These are phyloP conservation scores for Himalopsyche japonica DNA, from an alignment of 2,888 invertebrate genomes.

Conservation along the genomic window DNA sequence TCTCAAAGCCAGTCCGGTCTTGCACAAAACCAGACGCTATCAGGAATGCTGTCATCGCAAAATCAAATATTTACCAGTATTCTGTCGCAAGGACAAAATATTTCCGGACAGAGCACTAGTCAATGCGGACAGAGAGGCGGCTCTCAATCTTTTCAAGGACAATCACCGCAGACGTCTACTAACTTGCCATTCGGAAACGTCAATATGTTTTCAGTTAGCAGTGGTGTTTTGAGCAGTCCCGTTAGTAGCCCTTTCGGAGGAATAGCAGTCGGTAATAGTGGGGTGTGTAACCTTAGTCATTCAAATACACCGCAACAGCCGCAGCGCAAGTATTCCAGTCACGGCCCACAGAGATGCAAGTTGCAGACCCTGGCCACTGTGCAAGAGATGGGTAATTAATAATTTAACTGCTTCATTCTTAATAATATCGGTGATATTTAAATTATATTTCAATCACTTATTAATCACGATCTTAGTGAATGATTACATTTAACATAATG, in stretches of 20 bases:
- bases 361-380: constrained; percentile 66
- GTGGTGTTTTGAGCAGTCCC: background rate
- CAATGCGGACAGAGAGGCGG: background rate
- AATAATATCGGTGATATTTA: too few species aligned
- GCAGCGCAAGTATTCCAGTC: constrained; percentile 59
- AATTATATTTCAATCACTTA: too few species aligned
- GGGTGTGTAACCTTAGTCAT: background rate
- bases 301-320: constrained; percentile 11
- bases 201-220: background rate
- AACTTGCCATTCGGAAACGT: background rate
- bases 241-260: background rate
- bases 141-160: background rate
- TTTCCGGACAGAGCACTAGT: background rate
- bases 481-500: too few species aligned
- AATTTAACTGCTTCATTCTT: background rate
- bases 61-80: background rate
- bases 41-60: background rate
- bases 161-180: background rate
- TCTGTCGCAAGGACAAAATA: background rate
- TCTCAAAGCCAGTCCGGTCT: background rate
- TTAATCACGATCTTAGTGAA: too few species aligned
- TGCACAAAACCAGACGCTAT: background rate
- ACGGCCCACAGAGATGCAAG: constrained; percentile 57
- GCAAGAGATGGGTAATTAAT: constrained; percentile 74
- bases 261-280: background rate